These are phyloP conservation scores for Xestobium rufovillosum DNA, from an alignment of 2,888 invertebrate genomes.

Conservation along the genomic window DNA sequence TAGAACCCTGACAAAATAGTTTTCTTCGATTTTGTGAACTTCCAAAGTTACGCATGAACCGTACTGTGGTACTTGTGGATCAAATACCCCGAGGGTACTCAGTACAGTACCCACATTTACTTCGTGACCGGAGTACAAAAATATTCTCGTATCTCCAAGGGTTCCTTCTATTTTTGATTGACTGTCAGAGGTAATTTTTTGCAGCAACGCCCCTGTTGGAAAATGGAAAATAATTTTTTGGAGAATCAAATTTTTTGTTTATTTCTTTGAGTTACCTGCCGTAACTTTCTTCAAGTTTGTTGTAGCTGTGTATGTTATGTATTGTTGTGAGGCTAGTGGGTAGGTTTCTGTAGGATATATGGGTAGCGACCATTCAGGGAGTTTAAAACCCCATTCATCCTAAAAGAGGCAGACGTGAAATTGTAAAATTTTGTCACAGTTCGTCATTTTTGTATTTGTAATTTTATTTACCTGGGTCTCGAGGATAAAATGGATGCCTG, in stretches of 20 bases:
- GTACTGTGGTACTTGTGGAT: conserved; percentile 18
- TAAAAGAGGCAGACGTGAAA: conserved; percentile 18
- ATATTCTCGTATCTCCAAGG: conserved; percentile 19
- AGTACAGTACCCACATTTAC: conserved; percentile 19
- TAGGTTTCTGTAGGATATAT: conserved; percentile 36
- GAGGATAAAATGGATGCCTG: conserved; percentile 53
- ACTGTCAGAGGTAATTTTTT: conserved; percentile 26
- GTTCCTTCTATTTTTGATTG: conserved; percentile 23
- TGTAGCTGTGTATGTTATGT: conserved; percentile 35
- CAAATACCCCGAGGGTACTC: conserved; percentile 14
- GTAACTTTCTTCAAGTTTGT: conserved; percentile 32
- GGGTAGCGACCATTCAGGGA: conserved; percentile 41
- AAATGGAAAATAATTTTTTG: too few species aligned
- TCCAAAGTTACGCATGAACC: conserved; percentile 21
- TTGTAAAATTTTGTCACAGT: too few species aligned
- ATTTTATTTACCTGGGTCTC: conserved; percentile 48
- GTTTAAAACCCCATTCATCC: conserved; percentile 33
- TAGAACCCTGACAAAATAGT: conserved; percentile 20
- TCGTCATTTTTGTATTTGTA: conserved; percentile 8
- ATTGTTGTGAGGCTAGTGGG: conserved; percentile 35
- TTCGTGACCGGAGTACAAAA: conserved; percentile 25
- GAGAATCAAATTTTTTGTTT: too few species aligned
- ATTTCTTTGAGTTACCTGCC: conserved; percentile 23
- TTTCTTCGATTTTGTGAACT: conserved; percentile 20
- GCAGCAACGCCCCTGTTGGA: too few species aligned